Evolutionary conservation across 2,113 vertebrate species (phyloP).

Genomic region (Cephalopholis sonnerati): DNA sequence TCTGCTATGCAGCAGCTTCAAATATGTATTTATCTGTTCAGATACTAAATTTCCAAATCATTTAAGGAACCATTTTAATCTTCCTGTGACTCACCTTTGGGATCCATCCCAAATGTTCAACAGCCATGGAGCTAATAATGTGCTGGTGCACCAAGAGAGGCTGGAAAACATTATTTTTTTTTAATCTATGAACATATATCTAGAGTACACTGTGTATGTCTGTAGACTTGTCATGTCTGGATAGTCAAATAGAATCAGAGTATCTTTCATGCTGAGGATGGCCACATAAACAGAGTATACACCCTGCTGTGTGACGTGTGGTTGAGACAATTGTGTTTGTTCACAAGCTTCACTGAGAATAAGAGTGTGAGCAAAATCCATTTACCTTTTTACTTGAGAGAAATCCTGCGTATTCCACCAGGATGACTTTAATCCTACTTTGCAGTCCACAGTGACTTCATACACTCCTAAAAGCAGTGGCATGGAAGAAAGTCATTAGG

Average conservation of each 20-base stretch:
- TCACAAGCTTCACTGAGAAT: constrained; percentile 24
- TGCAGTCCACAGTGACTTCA: constrained; percentile 57
- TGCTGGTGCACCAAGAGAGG: constrained; percentile 9
- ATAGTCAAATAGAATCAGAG: neutral
- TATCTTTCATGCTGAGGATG: constrained; percentile 1
- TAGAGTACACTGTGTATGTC: neutral
- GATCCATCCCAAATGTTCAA: constrained; percentile 3
- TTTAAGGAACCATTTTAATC: constrained; percentile 13
- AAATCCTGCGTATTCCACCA: constrained; percentile 56
- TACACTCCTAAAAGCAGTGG: constrained; percentile 57
- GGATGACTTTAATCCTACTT: constrained; percentile 73
- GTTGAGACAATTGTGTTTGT: constrained; percentile 41
- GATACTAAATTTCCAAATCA: neutral
- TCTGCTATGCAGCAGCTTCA: neutral
- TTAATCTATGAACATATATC: neutral
- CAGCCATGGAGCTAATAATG: neutral
- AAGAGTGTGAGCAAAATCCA: constrained; percentile 49
- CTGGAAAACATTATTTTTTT: neutral
- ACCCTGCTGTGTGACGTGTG: constrained; percentile 18
- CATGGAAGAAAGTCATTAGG: constrained; percentile 64
- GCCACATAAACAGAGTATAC: neutral
- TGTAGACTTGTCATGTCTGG: neutral
- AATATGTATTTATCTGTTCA: neutral
- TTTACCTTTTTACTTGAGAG: constrained; percentile 58
- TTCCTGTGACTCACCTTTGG: constrained; percentile 30